These are phyloP conservation scores for Dromius quadrimaculatus DNA, from an alignment of 2,888 invertebrate genomes.

Conservation along the genomic window DNA sequence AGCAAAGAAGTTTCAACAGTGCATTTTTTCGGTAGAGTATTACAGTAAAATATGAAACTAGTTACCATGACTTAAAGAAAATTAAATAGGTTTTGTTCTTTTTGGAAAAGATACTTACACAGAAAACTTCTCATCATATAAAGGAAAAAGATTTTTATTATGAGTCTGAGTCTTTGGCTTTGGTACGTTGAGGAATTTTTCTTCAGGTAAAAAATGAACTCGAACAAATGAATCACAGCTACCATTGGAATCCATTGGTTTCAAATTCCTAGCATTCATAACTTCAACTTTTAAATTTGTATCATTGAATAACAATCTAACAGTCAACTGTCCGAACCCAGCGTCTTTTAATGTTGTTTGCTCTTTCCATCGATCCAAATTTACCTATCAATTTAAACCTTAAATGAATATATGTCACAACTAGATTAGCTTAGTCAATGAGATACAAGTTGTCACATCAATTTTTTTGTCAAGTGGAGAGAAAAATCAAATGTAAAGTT, in stretches of 20 bases:
- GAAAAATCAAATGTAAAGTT: too few relatives aligned
- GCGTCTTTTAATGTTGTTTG: constrained; percentile 75
- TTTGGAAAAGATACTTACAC: constrained; percentile 77
- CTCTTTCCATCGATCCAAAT: constrained; percentile 73
- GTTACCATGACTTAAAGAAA: neutral
- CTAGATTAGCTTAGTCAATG: neutral
- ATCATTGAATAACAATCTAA: constrained; percentile 79
- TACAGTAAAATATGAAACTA: too few relatives aligned
- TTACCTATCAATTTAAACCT: constrained; percentile 59
- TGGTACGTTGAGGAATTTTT: constrained; percentile 80
- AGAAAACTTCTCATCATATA: constrained; percentile 94
- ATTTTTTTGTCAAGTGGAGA: too few relatives aligned
- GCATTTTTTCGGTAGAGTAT: too few relatives aligned
- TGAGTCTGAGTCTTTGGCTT: constrained; percentile 92
- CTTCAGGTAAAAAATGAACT: constrained; percentile 85
- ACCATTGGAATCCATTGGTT: constrained; percentile 91
- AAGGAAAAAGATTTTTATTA: constrained; percentile 91
- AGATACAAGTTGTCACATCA: too few relatives aligned
- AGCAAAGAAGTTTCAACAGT: too few relatives aligned
- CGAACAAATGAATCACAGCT: constrained; percentile 94
- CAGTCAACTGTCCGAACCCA: constrained; percentile 82
- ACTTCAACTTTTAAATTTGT: constrained; percentile 84
- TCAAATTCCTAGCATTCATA: constrained; percentile 89
- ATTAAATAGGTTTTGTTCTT: constrained; percentile 37
- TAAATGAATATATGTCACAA: constrained; percentile 2